Evolutionary conservation across 2,888 invertebrate genomes (phyloP).

Genomic region (Clanis bilineata): DNA sequence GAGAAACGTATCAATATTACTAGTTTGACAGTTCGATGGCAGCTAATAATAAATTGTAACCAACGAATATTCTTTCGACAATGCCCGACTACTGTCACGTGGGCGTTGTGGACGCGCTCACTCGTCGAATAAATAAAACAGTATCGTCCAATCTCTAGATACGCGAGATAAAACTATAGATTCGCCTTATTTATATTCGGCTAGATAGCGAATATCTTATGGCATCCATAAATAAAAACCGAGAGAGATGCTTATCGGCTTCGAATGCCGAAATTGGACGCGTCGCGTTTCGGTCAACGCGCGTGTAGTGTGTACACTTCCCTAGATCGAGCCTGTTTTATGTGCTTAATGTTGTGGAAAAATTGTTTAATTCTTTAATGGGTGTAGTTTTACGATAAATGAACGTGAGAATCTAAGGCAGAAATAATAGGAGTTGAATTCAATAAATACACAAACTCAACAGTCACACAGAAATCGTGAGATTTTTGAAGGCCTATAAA

Average conservation of each 20-base stretch:
- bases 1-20: not conserved
- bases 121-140: slow-evolving; percentile 51
- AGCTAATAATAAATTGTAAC: not conserved
- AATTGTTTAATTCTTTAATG: slow-evolving; percentile 20
- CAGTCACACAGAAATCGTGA: not conserved
- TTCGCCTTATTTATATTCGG: slow-evolving; percentile 56
- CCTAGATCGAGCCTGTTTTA: slow-evolving; percentile 39
- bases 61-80: slow-evolving; percentile 14
- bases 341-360: slow-evolving; percentile 24
- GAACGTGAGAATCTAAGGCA: not conserved
- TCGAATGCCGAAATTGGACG: slow-evolving; percentile 50
- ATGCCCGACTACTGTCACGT: slow-evolving; percentile 29
- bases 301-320: slow-evolving; percentile 39
- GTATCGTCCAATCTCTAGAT: slow-evolving; percentile 52
- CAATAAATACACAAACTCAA: too few relatives aligned
- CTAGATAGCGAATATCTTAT: slow-evolving; percentile 59
- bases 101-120: slow-evolving; percentile 34
- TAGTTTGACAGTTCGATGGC: not conserved
- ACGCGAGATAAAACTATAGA: slow-evolving; percentile 55
- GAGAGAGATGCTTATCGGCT: slow-evolving; percentile 53
- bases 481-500: too few relatives aligned
- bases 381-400: not conserved
- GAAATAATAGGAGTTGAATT: not conserved
- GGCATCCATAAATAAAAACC: slow-evolving; percentile 60
- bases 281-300: slow-evolving; percentile 29